Evolutionary conservation across 2,797 vertebrate species (phyloP), one percentile per base, ranked within the genome.

Genomic region (Sitta carolinensis): DNA sequence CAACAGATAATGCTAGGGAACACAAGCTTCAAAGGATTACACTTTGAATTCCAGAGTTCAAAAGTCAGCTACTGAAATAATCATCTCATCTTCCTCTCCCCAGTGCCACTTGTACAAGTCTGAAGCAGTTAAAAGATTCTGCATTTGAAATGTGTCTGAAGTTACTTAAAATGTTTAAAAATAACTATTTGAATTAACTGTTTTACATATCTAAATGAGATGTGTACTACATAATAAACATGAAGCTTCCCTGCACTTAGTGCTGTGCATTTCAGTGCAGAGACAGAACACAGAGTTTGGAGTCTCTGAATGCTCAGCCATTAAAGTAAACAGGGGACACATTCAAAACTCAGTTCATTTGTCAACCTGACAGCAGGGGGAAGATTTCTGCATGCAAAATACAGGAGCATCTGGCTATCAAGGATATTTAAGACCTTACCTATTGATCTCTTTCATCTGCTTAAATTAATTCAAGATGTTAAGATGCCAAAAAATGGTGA

Each of bases 401-500:
- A 88, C 6, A 94, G 63, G n/a, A 96, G 91, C 94, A 97, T 94
- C 94, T 96, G 94, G 93, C 80, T 87, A 96, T 84, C 75, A 90
- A 51, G 82, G 90, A 93, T 87, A 94, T 90, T 93, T 96, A 94
- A 95, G 78, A 70, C 61, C 62, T 79, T 93, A 82, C 74, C 88
- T 89, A 96, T 85, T 94, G 79, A 95, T 94, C 66, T 93, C 69
- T 85, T 90, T 96, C 72, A 87, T 95, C 79, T 89, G 48, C n/a
- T 87, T 84, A 95, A 93, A 96, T 96, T 91, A 96, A 93, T 90
- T 96, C 86, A 90, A 90, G 79, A 79, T 87, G 84, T 78, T 95
- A 83, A 84, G 36, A 94, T 91, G 82, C n/a, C 76, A 91, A 77
- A 89, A 89, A 93, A 62, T 6, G 8, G 51, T 96, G 87, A 95